Percentiles rank a stretch among this genome's conserved stretches.
Evolutionary conservation across 2,888 invertebrate species (phyloP).

Genomic region (Willowsia nigromaculata): DNA sequence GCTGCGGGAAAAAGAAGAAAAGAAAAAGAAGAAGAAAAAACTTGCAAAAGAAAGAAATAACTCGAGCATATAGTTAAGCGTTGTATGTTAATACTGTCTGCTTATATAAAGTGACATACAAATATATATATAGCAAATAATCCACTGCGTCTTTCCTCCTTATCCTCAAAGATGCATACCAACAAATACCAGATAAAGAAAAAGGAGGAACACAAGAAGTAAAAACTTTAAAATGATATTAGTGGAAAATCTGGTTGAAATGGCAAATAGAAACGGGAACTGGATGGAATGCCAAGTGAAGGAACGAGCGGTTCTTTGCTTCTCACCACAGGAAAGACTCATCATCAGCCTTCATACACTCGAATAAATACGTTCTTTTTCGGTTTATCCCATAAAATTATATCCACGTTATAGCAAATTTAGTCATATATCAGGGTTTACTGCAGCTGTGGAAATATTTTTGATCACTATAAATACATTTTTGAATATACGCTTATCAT

Average conservation of each 20-base stretch:
- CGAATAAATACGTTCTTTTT: not conserved
- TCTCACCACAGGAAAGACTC: conserved; percentile 30
- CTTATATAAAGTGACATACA: not conserved
- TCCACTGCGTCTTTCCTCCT: not conserved
- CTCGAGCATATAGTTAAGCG: conserved; percentile 11
- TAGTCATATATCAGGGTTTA: not conserved
- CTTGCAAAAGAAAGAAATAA: conserved; percentile 43
- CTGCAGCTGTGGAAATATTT: not conserved
- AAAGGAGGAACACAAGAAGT: not conserved
- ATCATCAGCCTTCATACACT: not conserved
- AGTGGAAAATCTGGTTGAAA: conserved; percentile 66
- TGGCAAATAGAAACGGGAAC: conserved; percentile 60
- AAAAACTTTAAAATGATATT: conserved; percentile 69
- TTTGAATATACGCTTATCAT: not conserved
- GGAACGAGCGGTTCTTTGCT: not conserved
- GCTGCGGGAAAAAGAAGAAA: conserved; percentile 52
- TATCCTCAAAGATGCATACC: not conserved
- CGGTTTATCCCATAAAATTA: not conserved
- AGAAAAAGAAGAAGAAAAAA: conserved; percentile 36
- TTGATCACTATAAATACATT: not conserved
- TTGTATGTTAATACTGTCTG: not conserved
- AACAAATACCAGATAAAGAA: not conserved
- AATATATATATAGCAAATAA: not conserved
- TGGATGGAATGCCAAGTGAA: conserved; percentile 60
- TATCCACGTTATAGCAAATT: not conserved